Evolutionary conservation across 2,113 vertebrate genomes (phyloP).

Genomic region (Gorsachius goisagi): DNA sequence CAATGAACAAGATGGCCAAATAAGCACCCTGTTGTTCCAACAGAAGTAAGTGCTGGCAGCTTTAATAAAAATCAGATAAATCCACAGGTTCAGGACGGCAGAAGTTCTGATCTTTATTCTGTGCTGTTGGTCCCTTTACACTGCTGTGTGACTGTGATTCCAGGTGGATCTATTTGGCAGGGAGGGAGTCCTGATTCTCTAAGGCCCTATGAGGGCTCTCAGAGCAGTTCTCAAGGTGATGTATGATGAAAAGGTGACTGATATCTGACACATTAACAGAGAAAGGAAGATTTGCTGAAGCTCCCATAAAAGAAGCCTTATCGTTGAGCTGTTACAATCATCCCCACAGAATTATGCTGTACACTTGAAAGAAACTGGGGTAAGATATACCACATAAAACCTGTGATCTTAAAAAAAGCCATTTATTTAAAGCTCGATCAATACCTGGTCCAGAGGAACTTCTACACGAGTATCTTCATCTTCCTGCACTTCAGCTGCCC

Average conservation of each 20-base stretch:
- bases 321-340: not conserved
- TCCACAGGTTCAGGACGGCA: not conserved
- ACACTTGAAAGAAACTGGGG: not conserved
- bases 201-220: not conserved
- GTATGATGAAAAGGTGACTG: not conserved
- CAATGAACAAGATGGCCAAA: not conserved
- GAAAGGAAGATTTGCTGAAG: not conserved
- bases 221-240: not conserved
- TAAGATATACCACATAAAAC: not conserved
- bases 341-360: not conserved
- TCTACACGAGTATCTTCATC: constrained; percentile 75
- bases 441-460: constrained; percentile 82
- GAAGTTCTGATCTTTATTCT: not conserved
- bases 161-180: not conserved
- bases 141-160: not conserved
- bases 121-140: not conserved
- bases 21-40: not conserved
- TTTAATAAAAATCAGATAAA: not conserved
- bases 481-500: constrained; percentile 76
- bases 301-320: not conserved
- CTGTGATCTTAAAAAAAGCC: not conserved
- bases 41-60: not conserved
- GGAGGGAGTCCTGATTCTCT: not conserved
- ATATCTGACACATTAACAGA: not conserved
- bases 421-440: not conserved